Evolutionary conservation across 2,113 vertebrate species (phyloP), one percentile per base, ranked within the genome.

Genomic region (Cololabis saira): DNA sequence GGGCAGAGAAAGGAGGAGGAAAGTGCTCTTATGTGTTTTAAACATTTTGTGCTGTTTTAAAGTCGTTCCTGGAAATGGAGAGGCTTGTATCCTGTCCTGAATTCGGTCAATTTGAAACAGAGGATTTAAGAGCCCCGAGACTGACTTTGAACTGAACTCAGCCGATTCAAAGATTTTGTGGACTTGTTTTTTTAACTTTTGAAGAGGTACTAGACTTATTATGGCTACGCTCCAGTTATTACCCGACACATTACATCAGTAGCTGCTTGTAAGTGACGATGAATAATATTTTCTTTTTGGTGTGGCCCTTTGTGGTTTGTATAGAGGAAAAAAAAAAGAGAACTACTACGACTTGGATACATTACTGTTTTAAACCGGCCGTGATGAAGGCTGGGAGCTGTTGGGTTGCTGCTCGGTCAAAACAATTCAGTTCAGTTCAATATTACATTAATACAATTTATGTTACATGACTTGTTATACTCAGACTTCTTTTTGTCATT

Each of bases 11-110:
- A 48, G 50, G 56, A 33, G 45, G 45, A 42, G 51, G 54, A 11
- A 69, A 76, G 60, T 40, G 44, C 30, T 27, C 71, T 80, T 71
- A 80, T 84, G 74, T 72, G 72, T 82, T 82, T 80, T 67, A 1
- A 66, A 70, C 64, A 65, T 68, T 74, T 61, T 55, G 45, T 67
- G 68, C 43, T 60, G 56, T 76, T 75, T n/a, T 80, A 66, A 78
- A 62, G 62, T 66, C 54, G 9, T 40, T 74, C 65, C 67, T 68
- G 61, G 43, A 24, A 71, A 69, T 8, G 22, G 12, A 50, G 57
- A 60, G 24, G 37, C 16, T 53, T 65, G 73, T 53, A 30, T 62
- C 81, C 80, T 78, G 67, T 67, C 48, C 3, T 50, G 2, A 22
- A 51, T 51, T 24, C 22, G 12, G 49, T 15, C 19, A 12, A 22